phyloP scores from a whole-genome alignment of 2,888 invertebrate species.

The Xylota sylvarum region DNA sequence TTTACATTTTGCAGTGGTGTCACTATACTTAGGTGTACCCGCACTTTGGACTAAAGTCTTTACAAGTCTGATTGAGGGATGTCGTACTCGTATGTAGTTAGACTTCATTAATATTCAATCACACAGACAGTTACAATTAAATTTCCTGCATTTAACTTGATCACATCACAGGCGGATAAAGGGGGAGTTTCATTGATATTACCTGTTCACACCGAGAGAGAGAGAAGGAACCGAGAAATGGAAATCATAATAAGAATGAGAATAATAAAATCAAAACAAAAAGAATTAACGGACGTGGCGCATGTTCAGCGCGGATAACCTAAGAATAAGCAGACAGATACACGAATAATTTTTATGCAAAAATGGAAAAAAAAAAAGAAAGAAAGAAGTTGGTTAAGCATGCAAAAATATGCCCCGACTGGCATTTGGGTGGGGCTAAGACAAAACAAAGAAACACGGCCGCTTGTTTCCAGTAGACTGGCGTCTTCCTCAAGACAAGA shows the following conservation, averaged over 20 bases:
- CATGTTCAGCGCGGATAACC: constrained; percentile 14
- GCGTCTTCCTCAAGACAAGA: constrained; percentile 26
- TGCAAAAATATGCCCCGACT: constrained; percentile 32
- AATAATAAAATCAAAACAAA: constrained; percentile 10
- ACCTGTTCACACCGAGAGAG: not conserved
- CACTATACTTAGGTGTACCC: not conserved
- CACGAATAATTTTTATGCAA: constrained; percentile 16
- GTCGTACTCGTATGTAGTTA: not conserved
- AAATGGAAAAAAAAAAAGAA: not conserved
- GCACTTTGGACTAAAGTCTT: constrained; percentile 6
- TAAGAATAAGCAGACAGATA: not conserved
- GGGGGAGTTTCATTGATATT: constrained; percentile 7
- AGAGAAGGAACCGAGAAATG: not conserved
- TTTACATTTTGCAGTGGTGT: constrained; percentile 24
- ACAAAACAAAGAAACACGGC: constrained; percentile 14
- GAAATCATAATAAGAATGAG: constrained; percentile 10
- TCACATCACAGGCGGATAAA: too few species aligned
- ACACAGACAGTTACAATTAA: not conserved
- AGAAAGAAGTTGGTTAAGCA: constrained; percentile 4
- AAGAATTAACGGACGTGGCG: constrained; percentile 9
- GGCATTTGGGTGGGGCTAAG: constrained; percentile 23
- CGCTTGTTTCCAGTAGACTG: constrained; percentile 17
- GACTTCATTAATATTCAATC: constrained; percentile 3
- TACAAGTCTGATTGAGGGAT: not conserved
- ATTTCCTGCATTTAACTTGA: constrained; percentile 25